Conservation (phyloP, 2,797 vertebrate species). For the Pteronotus mesoamericanus region DNA sequence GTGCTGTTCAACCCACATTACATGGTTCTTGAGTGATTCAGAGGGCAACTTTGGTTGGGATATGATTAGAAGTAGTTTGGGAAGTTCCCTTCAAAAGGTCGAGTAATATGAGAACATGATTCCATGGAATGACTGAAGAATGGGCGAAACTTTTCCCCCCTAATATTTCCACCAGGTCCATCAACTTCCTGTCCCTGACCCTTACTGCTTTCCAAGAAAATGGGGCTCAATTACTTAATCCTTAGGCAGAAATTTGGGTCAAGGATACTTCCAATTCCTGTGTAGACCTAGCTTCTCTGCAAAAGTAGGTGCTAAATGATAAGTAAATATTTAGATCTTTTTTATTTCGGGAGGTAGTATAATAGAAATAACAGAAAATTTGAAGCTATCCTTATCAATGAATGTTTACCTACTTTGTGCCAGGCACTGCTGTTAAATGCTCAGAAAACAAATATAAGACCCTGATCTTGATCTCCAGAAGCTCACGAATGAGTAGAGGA, state of each 20-base stretch:
- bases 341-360: not conserved
- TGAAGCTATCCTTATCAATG: not conserved
- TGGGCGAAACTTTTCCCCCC: not conserved
- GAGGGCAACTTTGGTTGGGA: not conserved
- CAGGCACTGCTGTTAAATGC: not conserved
- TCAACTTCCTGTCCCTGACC: not conserved
- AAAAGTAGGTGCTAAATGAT: not conserved
- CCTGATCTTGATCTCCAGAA: not conserved
- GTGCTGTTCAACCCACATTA: conserved; percentile 26
- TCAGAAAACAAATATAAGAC: not conserved
- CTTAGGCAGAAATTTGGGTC: not conserved
- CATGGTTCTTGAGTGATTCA: not conserved
- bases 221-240: not conserved
- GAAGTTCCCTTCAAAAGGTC: conserved; percentile 9
- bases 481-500: not conserved
- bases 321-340: not conserved
- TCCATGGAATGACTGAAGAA: not conserved
- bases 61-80: conserved; percentile 22
- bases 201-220: conserved; percentile 20
- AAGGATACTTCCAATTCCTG: not conserved
- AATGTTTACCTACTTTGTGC: not conserved
- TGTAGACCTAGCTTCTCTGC: not conserved
- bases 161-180: not conserved
- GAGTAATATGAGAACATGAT: not conserved
- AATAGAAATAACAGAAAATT: not conserved